phyloP scores from a whole-genome alignment of 1,140 invertebrate genomes.

The Drosophila sp. region DNA sequence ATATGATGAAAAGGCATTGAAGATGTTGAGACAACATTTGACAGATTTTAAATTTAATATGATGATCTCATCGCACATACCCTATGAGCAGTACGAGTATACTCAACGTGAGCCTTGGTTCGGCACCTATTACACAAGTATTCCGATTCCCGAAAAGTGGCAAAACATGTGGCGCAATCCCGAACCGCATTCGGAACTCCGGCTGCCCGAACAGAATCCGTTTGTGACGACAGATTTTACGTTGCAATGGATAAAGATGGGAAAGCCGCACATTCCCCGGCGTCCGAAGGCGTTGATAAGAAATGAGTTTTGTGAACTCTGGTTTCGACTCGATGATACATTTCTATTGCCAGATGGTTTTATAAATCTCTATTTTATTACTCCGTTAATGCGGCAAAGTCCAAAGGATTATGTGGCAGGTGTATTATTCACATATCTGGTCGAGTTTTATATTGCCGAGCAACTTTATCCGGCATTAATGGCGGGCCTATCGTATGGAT shows the following conservation, averaged over 20 bases:
- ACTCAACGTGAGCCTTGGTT: slow-evolving; percentile 89
- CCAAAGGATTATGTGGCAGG: slow-evolving; percentile 87
- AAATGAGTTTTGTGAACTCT: slow-evolving; percentile 89
- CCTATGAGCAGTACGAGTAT: slow-evolving; percentile 86
- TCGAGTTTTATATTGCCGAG: slow-evolving; percentile 88
- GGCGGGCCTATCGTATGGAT: slow-evolving; percentile 88
- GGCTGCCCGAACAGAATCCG: slow-evolving; percentile 47
- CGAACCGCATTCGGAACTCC: slow-evolving; percentile 81
- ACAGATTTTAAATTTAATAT: slow-evolving; percentile 90
- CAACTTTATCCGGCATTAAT: slow-evolving; percentile 91
- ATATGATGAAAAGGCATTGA: slow-evolving; percentile 90
- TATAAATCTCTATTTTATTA: slow-evolving; percentile 90
- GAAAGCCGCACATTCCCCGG: slow-evolving; percentile 48
- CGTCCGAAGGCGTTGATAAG: slow-evolving; percentile 85
- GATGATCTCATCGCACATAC: slow-evolving; percentile 88
- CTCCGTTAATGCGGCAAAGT: slow-evolving; percentile 87
- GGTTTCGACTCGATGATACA: slow-evolving; percentile 94
- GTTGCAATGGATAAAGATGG: slow-evolving; percentile 50
- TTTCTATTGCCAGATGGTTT: slow-evolving; percentile 92
- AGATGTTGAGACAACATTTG: slow-evolving; percentile 88
- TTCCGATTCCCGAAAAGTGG: slow-evolving; percentile 87
- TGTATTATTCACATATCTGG: slow-evolving; percentile 87
- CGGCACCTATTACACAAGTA: slow-evolving; percentile 64
- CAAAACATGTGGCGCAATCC: slow-evolving; percentile 86
- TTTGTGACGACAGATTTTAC: slow-evolving; percentile 63